Evolutionary conservation across 2,888 invertebrate species (phyloP), one percentile per base, ranked within the genome.

Genomic region (Automeris io): DNA sequence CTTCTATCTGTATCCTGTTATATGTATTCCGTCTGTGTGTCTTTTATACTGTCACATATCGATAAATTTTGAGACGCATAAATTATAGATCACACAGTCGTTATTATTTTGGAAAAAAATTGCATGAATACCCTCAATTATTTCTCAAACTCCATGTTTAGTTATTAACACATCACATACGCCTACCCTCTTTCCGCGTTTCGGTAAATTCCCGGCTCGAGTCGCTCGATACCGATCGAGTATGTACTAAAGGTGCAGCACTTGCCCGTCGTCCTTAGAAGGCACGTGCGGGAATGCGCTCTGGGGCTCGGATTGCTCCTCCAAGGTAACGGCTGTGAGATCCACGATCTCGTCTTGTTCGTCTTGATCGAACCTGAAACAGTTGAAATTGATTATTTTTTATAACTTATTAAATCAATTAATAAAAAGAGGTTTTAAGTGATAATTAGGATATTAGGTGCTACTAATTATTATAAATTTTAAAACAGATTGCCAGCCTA

Each of bases 301-400:
- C 9, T 16, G 46, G 5, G 62, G 50, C 18, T 74, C 72, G 0
- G 74, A 63, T 22, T 65, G 71, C 26, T 91, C 90, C 31, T 90
- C 89, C 6, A 90, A 68, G 1, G 91, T 91, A 2, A 91, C 89
- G 0, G 91, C 92, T 3, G 95, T 96, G 36, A 96, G 88, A 81
- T 96, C 96, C 18, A 96, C 93, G 39, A 97, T 94, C 78, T 97
- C 96, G 68, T 96, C 96, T 61, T 95, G 93, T 63, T 96, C 96
- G 61, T 87, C 85, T 58, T 83, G 83, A 45, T 86, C 85, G 65
- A 83, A 83, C 62, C 83, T 81, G 65, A 1, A 55, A 45, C 5
- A 12, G 33, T 33, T 9, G 43, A 2, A 9, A 25, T 35, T 21
- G 24, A 8, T 6, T 9, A 13, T 19, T 32, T 13, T 22, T n/a